Evolutionary conservation across 2,797 vertebrate species (phyloP), one percentile per base, ranked within the genome.

Genomic region (Dipus sagitta): DNA sequence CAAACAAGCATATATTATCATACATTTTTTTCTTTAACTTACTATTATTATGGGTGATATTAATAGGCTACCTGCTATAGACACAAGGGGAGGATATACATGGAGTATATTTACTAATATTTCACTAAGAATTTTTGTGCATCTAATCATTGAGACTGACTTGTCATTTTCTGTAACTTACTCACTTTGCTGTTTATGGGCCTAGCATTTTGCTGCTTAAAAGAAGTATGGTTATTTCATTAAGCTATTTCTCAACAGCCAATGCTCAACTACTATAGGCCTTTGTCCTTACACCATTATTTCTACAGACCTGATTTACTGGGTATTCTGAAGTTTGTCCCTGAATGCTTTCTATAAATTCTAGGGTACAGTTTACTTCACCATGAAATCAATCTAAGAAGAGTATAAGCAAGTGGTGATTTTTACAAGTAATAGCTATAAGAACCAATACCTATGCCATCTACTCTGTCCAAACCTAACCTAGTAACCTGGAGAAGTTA

Each of bases 121-220:
- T 26, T 70, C 30, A n/a, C 28, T 18, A 17, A 70, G 30, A 30
- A 68, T 28, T 70, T 70, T 70, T n/a, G 30, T 70, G 30, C 7
- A n/a, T n/a, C 67, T 70, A n/a, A 70, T 32, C 67, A 70, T n/a
- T 91, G 86, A 86, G n/a, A 76, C 2, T 38, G 42, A 60, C 24
- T 65, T 65, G 86, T 74, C 26, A 78, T 76, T 75, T 87, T 86
- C 76, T 90, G 64, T 65, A 88, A 88, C 60, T 54, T 82, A 86
- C 3, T 67, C 88, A 71, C n/a, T 84, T 72, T 76, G 85, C 10
- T 75, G 64, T 78, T 93, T 54, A 74, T 85, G 30, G 38, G n/a
- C 24, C 18, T n/a, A 67, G 23, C 32, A 30, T 85, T 91, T 70
- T 88, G 80, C 28, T 79, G 54, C 64, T 89, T 75, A 80, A 87